Evolutionary conservation across 2,888 invertebrate species (phyloP).

Genomic region (Morinoia aosen): DNA sequence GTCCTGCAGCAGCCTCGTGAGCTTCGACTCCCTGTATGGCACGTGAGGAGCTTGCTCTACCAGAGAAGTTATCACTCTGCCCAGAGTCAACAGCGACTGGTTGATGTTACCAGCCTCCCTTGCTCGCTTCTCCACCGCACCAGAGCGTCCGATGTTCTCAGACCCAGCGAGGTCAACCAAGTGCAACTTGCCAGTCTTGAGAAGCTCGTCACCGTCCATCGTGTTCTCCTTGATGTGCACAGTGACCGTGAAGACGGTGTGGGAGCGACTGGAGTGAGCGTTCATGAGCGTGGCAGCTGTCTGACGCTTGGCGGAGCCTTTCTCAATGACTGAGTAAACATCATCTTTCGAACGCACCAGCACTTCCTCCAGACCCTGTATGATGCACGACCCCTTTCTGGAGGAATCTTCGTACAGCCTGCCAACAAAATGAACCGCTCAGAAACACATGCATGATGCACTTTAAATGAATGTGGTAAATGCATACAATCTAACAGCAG

Average conservation of each 20-base stretch:
- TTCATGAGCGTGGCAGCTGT: conserved; percentile 97
- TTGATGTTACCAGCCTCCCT: conserved; percentile 97
- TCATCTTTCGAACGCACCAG: conserved; percentile 87
- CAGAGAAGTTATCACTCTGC: conserved; percentile 93
- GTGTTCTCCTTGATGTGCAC: conserved; percentile 93
- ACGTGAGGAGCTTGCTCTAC: conserved; percentile 93
- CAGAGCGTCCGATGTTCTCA: conserved; percentile 94
- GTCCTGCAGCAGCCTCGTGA: conserved; percentile 94
- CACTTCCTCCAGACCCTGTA: conserved; percentile 92
- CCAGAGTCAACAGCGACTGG: conserved; percentile 92
- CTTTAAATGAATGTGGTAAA: background rate
- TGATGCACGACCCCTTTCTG: conserved; percentile 89
- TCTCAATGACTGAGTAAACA: conserved; percentile 89
- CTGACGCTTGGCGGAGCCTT: conserved; percentile 87
- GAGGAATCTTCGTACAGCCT: conserved; percentile 83
- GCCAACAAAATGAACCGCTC: conserved; percentile 53
- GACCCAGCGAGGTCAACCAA: conserved; percentile 97
- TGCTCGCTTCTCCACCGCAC: conserved; percentile 90
- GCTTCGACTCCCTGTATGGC: conserved; percentile 97
- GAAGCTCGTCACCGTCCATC: conserved; percentile 88
- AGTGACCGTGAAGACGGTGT: conserved; percentile 95
- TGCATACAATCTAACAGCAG: background rate
- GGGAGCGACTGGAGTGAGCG: conserved; percentile 93
- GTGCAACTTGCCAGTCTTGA: conserved; percentile 97
- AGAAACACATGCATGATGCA: background rate